These are phyloP conservation scores for Poeciliopsis presidionis DNA, from an alignment of 2,797 vertebrate genomes.

Conservation along the genomic window DNA sequence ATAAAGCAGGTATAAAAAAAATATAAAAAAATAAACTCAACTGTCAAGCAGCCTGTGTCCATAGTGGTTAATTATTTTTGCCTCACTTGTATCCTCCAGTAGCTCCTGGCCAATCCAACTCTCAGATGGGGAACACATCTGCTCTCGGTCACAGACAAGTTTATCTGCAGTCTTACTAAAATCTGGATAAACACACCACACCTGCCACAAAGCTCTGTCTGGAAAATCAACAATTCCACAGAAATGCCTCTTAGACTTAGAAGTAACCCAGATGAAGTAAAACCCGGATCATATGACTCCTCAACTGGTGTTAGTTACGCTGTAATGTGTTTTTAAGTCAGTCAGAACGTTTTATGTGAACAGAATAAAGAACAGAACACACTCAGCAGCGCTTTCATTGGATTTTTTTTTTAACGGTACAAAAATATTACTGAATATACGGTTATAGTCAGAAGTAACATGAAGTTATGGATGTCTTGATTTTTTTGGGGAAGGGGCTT, in stretches of 20 bases:
- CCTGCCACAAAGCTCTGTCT: slow-evolving; percentile 48
- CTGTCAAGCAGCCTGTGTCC: slow-evolving; percentile 20
- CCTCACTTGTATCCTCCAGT: slow-evolving; percentile 35
- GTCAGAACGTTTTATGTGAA: slow-evolving; percentile 19
- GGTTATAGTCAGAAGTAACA: background rate
- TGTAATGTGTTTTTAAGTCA: background rate
- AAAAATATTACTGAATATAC: background rate
- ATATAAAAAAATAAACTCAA: slow-evolving; percentile 41
- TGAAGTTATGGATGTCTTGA: background rate
- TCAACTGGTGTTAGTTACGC: slow-evolving; percentile 4
- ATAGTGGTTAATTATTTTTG: slow-evolving; percentile 52
- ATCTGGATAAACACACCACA: slow-evolving; percentile 54
- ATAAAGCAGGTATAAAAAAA: slow-evolving; percentile 32
- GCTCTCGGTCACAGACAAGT: slow-evolving; percentile 18
- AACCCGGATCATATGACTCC: slow-evolving; percentile 18
- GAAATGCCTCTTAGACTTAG: slow-evolving; percentile 22
- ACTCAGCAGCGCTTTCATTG: background rate
- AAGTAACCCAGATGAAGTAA: slow-evolving; percentile 16
- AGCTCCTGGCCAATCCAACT: slow-evolving; percentile 35
- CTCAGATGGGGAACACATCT: slow-evolving; percentile 62
- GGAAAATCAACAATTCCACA: slow-evolving; percentile 20
- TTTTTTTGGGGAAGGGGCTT: background rate
- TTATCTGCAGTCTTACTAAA: slow-evolving; percentile 36
- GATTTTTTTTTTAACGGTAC: background rate
- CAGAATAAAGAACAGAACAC: background rate